Evolutionary conservation across 2,888 invertebrate genomes (phyloP).

Genomic region (Tridacna crocea): DNA sequence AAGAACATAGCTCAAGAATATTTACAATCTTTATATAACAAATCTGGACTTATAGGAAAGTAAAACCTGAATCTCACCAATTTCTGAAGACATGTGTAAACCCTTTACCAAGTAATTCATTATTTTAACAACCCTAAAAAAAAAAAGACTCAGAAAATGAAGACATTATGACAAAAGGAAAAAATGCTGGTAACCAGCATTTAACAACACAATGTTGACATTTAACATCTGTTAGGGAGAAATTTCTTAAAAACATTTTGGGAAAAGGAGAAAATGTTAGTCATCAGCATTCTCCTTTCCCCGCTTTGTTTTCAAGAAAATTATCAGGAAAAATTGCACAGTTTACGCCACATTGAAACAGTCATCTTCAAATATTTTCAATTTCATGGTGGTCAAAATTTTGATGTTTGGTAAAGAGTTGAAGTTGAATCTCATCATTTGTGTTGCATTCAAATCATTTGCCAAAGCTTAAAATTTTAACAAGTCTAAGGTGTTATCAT

Average conservation of each 20-base stretch:
- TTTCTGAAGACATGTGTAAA: no score
- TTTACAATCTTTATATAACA: conserved; percentile 24
- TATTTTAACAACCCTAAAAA: no score
- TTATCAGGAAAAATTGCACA: background rate
- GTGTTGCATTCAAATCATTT: background rate
- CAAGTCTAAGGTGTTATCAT: background rate
- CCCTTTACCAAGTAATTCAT: no score
- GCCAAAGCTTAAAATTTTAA: background rate
- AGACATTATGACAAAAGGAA: no score
- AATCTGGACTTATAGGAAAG: background rate
- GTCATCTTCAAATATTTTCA: no score
- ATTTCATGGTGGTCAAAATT: no score
- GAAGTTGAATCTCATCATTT: background rate
- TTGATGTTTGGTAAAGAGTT: no score
- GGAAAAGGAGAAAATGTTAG: background rate
- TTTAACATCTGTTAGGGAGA: no score
- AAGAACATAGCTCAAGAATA: conserved; percentile 37
- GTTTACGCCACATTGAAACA: background rate
- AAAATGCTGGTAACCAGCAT: no score
- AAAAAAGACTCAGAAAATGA: no score
- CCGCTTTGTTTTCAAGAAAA: background rate
- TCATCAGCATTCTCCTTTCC: background rate
- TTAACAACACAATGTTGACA: no score
- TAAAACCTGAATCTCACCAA: no score
- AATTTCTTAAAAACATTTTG: background rate